phyloP scores from a whole-genome alignment of 2,888 invertebrate species.

The Agrotis puta region DNA sequence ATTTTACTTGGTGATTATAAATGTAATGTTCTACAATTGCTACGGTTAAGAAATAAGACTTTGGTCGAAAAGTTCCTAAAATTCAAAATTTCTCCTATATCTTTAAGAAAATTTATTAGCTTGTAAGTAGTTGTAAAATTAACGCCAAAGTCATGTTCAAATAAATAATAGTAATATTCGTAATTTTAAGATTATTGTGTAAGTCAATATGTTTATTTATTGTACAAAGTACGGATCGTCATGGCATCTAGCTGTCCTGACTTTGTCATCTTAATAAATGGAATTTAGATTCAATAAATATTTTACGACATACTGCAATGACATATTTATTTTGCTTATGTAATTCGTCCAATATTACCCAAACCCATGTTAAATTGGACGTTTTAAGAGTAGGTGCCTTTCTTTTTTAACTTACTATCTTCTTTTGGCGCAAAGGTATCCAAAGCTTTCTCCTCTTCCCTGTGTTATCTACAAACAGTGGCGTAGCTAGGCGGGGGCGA shows the following conservation, averaged over 20 bases:
- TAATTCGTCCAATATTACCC: not conserved
- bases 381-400: too few relatives aligned
- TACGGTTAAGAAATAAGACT: slow-evolving; percentile 51
- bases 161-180: slow-evolving; percentile 61
- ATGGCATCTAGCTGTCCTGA: slow-evolving; percentile 48
- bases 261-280: slow-evolving; percentile 65
- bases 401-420: too few relatives aligned
- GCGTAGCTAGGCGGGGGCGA: too few relatives aligned
- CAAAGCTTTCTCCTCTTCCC: too few relatives aligned
- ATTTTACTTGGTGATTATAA: slow-evolving; percentile 5
- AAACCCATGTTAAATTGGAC: too few relatives aligned
- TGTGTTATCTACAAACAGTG: too few relatives aligned
- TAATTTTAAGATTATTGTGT: slow-evolving; percentile 65
- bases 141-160: slow-evolving; percentile 74
- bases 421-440: too few relatives aligned
- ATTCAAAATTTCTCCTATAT: slow-evolving; percentile 68
- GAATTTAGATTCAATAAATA: slow-evolving; percentile 73
- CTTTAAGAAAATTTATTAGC: slow-evolving; percentile 50
- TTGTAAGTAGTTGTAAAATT: slow-evolving; percentile 65
- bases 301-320: slow-evolving; percentile 36
- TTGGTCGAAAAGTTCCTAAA: slow-evolving; percentile 75
- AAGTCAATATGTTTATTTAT: slow-evolving; percentile 80
- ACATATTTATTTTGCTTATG: slow-evolving; percentile 12
- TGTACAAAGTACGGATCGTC: slow-evolving; percentile 82
- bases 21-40: not conserved